phyloP scores from a whole-genome alignment of 2,888 invertebrate genomes.

The Cerceris ruficornis region DNA sequence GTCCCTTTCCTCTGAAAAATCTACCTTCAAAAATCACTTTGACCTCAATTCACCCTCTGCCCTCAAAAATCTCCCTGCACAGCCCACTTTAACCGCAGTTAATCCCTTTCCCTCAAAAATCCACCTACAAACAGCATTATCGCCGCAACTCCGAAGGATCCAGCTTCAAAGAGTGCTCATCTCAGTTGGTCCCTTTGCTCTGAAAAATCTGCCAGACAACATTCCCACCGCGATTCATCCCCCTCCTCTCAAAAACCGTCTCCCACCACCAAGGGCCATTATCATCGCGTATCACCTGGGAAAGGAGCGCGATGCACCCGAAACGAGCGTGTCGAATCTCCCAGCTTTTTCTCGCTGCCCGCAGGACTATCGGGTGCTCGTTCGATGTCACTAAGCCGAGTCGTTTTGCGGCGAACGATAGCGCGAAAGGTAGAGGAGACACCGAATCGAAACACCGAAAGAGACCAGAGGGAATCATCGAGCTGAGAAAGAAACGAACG shows the following conservation, averaged over 20 bases:
- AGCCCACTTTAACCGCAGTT: not conserved
- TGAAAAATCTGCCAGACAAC: not conserved
- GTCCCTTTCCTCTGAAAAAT: too few species aligned
- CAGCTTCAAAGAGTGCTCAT: too few species aligned
- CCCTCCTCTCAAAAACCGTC: slow-evolving; percentile 14
- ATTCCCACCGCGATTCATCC: not conserved
- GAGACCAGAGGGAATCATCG: slow-evolving; percentile 25
- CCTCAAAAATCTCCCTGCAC: not conserved
- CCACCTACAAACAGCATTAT: not conserved
- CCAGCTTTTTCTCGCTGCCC: slow-evolving; percentile 36
- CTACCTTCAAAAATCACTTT: too few species aligned
- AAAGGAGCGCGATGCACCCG: slow-evolving; percentile 51
- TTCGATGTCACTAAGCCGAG: slow-evolving; percentile 47
- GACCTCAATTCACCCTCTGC: not conserved
- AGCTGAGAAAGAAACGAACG: slow-evolving; percentile 13
- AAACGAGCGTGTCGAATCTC: slow-evolving; percentile 56
- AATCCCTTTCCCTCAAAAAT: not conserved
- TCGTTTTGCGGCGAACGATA: slow-evolving; percentile 39
- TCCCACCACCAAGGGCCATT: slow-evolving; percentile 20
- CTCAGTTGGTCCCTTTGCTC: too few species aligned
- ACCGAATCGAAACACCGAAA: not conserved
- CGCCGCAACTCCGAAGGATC: too few species aligned
- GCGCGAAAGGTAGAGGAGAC: slow-evolving; percentile 41
- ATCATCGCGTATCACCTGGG: slow-evolving; percentile 32
- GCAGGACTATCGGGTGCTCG: slow-evolving; percentile 44